Evolutionary conservation across 2,113 vertebrate genomes (phyloP).

Genomic region (Tretioscincus oriximinensis): DNA sequence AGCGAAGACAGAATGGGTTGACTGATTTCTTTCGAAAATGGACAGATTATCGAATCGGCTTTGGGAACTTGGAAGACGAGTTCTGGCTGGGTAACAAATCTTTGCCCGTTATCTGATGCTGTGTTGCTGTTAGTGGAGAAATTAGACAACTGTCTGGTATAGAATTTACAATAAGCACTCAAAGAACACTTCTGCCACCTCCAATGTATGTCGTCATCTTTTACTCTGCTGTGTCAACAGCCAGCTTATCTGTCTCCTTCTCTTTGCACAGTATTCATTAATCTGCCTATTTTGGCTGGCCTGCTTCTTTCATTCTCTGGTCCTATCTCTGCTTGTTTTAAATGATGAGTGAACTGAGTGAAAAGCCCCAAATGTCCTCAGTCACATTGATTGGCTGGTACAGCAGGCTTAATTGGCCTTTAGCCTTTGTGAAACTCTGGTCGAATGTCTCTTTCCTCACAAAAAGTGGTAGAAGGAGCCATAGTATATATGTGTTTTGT

Average conservation of each 20-base stretch:
- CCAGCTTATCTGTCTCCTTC: slow-evolving; percentile 40
- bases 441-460: not conserved
- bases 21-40: slow-evolving; percentile 96
- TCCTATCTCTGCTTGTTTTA: slow-evolving; percentile 48
- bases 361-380: slow-evolving; percentile 17
- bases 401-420: not conserved
- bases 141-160: not conserved
- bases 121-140: not conserved
- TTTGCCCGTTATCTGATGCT: not conserved
- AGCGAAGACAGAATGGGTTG: slow-evolving; percentile 93
- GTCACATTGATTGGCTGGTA: not conserved
- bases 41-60: slow-evolving; percentile 90
- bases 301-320: slow-evolving; percentile 37
- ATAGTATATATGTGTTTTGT: not conserved
- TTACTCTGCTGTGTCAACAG: slow-evolving; percentile 5
- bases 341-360: slow-evolving; percentile 33
- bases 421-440: not conserved
- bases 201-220: not conserved
- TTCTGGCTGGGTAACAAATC: slow-evolving; percentile 92
- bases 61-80: slow-evolving; percentile 95
- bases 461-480: not conserved
- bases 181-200: not conserved
- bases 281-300: slow-evolving; percentile 39
- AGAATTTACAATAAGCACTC: not conserved
- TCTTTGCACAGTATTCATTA: slow-evolving; percentile 30